These are phyloP conservation scores for Oedothorax gibbosus DNA, from an alignment of 1,140 invertebrate species.

Conservation along the genomic window DNA sequence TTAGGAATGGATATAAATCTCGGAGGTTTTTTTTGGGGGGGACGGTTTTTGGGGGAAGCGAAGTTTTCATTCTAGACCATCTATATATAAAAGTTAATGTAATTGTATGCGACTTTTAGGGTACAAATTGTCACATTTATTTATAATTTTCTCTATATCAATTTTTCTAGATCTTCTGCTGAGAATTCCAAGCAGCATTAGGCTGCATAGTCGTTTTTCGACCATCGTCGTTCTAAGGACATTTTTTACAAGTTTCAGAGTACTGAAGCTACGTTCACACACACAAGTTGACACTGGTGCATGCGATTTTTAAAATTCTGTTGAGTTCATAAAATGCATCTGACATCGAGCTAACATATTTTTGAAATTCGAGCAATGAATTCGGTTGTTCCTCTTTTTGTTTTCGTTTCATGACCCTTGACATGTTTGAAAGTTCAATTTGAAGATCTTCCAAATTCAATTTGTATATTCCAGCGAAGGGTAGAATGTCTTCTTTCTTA, in stretches of 20 bases:
- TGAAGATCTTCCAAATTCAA: neutral
- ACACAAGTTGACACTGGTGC: too few species aligned
- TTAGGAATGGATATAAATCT: too few species aligned
- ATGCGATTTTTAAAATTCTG: neutral
- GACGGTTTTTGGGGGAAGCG: too few species aligned
- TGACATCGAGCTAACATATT: neutral
- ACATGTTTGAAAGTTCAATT: neutral
- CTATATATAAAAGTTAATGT: too few species aligned
- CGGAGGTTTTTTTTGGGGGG: too few species aligned
- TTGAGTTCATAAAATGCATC: neutral
- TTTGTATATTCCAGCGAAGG: neutral
- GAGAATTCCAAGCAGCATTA: neutral
- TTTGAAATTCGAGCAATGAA: too few species aligned
- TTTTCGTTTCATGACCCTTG: neutral
- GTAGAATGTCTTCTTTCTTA: neutral
- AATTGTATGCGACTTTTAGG: too few species aligned
- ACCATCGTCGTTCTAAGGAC: neutral
- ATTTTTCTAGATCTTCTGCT: constrained; percentile 10
- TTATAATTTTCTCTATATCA: constrained; percentile 4
- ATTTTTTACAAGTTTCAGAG: too few species aligned
- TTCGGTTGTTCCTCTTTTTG: neutral
- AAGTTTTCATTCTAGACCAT: too few species aligned
- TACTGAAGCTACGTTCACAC: too few species aligned
- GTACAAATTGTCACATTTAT: neutral
- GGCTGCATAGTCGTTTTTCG: neutral